Evolutionary conservation across 1,140 invertebrate genomes (phyloP).

Genomic region (Bombus fervidus): DNA sequence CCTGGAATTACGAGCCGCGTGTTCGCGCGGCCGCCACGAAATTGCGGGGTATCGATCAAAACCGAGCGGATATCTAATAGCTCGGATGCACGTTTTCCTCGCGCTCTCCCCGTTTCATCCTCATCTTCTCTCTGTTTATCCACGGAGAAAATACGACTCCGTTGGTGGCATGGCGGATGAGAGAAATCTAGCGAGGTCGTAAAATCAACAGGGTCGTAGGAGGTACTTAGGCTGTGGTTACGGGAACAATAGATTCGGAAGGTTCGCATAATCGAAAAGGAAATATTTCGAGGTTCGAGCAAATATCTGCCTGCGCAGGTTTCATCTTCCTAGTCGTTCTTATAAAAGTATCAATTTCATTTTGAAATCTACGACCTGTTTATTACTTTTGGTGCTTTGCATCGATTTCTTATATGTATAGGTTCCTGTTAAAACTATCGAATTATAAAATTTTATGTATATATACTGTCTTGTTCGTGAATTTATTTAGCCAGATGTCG

Average conservation of each 20-base stretch:
- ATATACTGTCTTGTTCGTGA: no score
- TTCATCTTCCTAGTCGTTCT: no score
- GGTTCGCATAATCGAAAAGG: background rate
- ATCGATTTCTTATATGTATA: no score
- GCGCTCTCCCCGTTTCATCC: background rate
- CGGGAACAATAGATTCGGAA: background rate
- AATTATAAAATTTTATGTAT: no score
- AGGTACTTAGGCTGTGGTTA: background rate
- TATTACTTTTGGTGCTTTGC: no score
- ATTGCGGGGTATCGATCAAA: slow-evolving; percentile 54
- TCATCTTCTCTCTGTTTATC: background rate
- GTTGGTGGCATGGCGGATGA: background rate
- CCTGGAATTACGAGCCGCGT: slow-evolving; percentile 44
- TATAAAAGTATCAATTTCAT: no score
- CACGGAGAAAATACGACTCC: background rate
- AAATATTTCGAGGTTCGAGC: no score
- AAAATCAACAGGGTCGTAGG: background rate
- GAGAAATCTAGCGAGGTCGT: background rate
- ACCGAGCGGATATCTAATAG: slow-evolving; percentile 46
- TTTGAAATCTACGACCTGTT: no score
- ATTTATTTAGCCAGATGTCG: no score
- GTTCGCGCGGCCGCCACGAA: slow-evolving; percentile 33
- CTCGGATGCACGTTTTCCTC: slow-evolving; percentile 27
- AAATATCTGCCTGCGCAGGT: no score
- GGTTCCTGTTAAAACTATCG: no score